Evolutionary conservation across 2,797 vertebrate genomes (phyloP), one percentile per base, ranked within the genome.

Genomic region (Silurus lanzhouensis): DNA sequence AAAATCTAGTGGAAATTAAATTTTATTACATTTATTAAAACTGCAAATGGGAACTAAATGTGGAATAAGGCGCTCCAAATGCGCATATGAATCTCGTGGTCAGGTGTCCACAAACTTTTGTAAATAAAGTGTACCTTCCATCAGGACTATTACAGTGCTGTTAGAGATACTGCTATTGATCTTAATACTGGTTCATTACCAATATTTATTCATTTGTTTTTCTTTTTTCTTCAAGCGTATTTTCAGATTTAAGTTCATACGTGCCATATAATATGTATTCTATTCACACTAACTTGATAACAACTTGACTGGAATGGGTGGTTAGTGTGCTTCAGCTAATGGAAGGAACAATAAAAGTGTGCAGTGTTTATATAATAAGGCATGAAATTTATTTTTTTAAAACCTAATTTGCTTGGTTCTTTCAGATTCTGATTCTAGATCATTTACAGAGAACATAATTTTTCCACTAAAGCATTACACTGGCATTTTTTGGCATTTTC

Each of bases 351-450:
- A 83, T 48, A n/a, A n/a, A 82, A 7, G 63, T 70, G 13, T 68
- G 63, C 63, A 70, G 52, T 71, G 75, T 71, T 84, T 60, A 52
- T 38, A 38, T 38, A 38, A 38, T 68, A 79, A 55, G 12, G 64
- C 19, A 58, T 63, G 15, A 78, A 68, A 20, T 55, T 81, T 57
- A 3, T 0, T 67, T 48, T 48, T 8, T 64, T 19, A 4, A 77
- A 60, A 58, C 57, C 22, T 44, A 52, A 25, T 20, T 19, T 17
- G 48, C 48, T n/a, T 25, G 57, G 27, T 57, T 57, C 8, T 57
- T 77, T 31, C 20, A 44, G 60, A 55, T 46, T 55, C 83, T n/a
- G n/a, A 79, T 68, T 46, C 52, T 48, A 10, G 38, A 71, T 63
- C 20, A n/a, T 64, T 63, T 80, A n/a, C 9, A 58, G 31, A 7